Conservation (phyloP, 1,140 invertebrate species). For the Drosophila watanabei region DNA sequence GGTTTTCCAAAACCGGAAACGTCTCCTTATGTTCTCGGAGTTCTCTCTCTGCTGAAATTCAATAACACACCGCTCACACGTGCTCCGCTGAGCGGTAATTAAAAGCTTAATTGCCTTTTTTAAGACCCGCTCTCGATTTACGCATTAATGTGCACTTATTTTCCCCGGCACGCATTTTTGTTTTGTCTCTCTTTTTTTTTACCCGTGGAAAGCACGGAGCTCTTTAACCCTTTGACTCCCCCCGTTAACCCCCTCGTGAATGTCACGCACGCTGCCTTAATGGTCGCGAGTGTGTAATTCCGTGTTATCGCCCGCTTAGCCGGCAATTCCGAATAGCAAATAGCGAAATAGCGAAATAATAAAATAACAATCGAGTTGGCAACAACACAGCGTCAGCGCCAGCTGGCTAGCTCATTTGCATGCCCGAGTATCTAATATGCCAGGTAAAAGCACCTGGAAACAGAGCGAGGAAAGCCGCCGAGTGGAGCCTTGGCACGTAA, state of each 20-base stretch:
- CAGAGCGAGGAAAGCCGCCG: constrained; percentile 35
- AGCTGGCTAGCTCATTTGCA: constrained; percentile 26
- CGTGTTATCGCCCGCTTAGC: constrained; percentile 56
- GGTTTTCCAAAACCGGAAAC: constrained; percentile 24
- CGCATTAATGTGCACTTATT: constrained; percentile 25
- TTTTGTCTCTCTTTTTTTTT: neutral
- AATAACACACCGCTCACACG: constrained; percentile 2
- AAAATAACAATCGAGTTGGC: constrained; percentile 42
- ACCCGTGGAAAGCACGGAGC: neutral
- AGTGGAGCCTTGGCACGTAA: constrained; percentile 66
- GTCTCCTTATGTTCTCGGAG: constrained; percentile 12
- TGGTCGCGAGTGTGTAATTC: constrained; percentile 31
- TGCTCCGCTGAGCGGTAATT: constrained; percentile 17
- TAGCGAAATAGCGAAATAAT: constrained; percentile 24
- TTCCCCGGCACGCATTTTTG: constrained; percentile 10
- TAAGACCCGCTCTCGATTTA: neutral
- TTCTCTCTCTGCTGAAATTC: constrained; percentile 17
- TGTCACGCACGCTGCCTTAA: constrained; percentile 44
- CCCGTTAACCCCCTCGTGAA: neutral
- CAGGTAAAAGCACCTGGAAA: constrained; percentile 52
- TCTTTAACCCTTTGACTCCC: neutral
- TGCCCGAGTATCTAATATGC: constrained; percentile 1
- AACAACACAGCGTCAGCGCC: constrained; percentile 21
- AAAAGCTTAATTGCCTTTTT: constrained; percentile 34
- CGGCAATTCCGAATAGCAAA: constrained; percentile 48